Evolutionary conservation across 1,140 invertebrate species (phyloP), one percentile per base, ranked within the genome.

Genomic region (Brachionus paranguensis): DNA sequence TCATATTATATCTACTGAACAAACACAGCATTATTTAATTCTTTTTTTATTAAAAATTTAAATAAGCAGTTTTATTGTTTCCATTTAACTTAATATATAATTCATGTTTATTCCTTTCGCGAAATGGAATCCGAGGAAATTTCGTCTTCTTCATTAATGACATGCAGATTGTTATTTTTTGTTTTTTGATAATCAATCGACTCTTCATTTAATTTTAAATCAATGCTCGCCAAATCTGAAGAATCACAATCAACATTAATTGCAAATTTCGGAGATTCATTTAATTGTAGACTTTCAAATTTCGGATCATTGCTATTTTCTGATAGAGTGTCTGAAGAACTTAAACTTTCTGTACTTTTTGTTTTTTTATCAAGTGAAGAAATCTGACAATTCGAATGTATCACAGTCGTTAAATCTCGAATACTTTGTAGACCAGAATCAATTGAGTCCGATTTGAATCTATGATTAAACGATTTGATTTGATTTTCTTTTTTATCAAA

Each of bases 71-170:
- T 20, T 14, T 43, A 11, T 41, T 74, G n/a, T 50, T 50, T 50
- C n/a, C 4, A 50, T n/a, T 12, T 50, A 50, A n/a, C 3, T 50
- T 0, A 6, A 37, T 6, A 37, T 37, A 7, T 37, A 37, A 47
- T 27, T 27, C 50, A 12, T 47, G 43, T 27, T 33, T 12, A 27
- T 27, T 45, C 33, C 6, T 37, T 37, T 37, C 33, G 33, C 33
- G 33, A 37, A 37, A 41, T 0, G 14, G 27, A 41, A 29, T 70
- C 14, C 12, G 72, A 33, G 24, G 45, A 50, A 50, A 47, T 29
- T 29, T 76, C 72, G 8, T 76, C 72, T 76, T 76, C 72, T 27
- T 76, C 72, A 50, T 76, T 50, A 3, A 76, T 76, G 8, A 76
- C 72, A 47, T 76, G 72, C 12, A 76, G 29, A 10, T 24, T 43